Conservation (phyloP, 2,888 invertebrate species). For the Ornithoptera priamus region DNA sequence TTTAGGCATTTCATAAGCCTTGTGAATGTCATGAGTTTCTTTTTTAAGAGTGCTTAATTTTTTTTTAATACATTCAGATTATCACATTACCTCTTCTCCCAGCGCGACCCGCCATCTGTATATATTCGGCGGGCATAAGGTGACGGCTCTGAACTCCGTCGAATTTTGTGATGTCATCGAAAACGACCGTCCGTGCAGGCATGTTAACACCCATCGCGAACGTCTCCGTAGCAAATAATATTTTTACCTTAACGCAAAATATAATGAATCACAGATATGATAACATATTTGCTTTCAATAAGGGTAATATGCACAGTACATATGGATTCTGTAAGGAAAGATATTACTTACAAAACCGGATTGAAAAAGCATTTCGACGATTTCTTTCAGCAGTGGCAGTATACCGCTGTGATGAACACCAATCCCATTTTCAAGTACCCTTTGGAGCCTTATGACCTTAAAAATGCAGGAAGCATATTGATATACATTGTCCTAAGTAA, state of each 20-base stretch:
- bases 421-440: conserved; percentile 87
- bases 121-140: conserved; percentile 95
- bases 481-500: no score
- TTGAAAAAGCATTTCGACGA: conserved; percentile 98
- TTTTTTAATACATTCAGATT: not conserved
- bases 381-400: conserved; percentile 98
- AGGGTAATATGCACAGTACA: no score
- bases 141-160: conserved; percentile 90
- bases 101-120: conserved; percentile 99
- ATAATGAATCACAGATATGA: not conserved
- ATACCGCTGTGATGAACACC: conserved; percentile 99
- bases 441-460: conserved; percentile 65
- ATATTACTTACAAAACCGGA: conserved; percentile 89
- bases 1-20: no score
- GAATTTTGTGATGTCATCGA: conserved; percentile 94
- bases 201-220: conserved; percentile 99
- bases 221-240: conserved; percentile 99
- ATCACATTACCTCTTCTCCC: conserved; percentile 88
- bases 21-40: no score
- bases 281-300: no score
- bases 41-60: no score
- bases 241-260: conserved; percentile 76
- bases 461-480: conserved; percentile 27
- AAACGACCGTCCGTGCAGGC: conserved; percentile 98
- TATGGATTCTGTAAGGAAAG: not conserved